Evolutionary conservation across 2,888 invertebrate genomes (phyloP).

Genomic region (Chrysodeixis includens): DNA sequence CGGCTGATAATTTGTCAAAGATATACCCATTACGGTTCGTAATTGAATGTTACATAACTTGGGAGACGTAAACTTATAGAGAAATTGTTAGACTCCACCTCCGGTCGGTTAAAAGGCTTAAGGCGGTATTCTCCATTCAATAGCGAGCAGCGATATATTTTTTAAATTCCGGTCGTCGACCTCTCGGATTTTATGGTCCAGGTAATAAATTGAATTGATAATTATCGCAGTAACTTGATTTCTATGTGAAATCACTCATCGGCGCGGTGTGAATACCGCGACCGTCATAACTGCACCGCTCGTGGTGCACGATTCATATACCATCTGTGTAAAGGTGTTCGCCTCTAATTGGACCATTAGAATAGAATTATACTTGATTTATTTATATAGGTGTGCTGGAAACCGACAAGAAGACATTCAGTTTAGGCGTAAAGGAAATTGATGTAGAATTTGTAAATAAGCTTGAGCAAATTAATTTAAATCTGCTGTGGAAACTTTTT

Average conservation of each 20-base stretch:
- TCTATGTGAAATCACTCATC: slow-evolving; percentile 79
- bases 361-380: slow-evolving; percentile 47
- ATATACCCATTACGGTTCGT: slow-evolving; percentile 73
- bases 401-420: slow-evolving; percentile 47
- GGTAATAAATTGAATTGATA: slow-evolving; percentile 83
- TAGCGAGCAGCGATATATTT: slow-evolving; percentile 73
- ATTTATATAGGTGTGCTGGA: slow-evolving; percentile 64
- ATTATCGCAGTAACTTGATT: slow-evolving; percentile 76
- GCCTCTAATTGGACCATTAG: slow-evolving; percentile 68
- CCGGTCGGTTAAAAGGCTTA: slow-evolving; percentile 78
- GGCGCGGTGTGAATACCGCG: slow-evolving; percentile 72
- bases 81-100: slow-evolving; percentile 81
- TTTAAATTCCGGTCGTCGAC: slow-evolving; percentile 75
- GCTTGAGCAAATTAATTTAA: too few species aligned
- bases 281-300: slow-evolving; percentile 63
- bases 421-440: slow-evolving; percentile 50
- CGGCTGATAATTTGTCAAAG: slow-evolving; percentile 75
- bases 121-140: slow-evolving; percentile 83
- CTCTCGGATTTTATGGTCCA: slow-evolving; percentile 79
- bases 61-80: slow-evolving; percentile 75
- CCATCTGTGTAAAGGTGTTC: slow-evolving; percentile 65
- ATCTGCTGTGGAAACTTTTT: too few species aligned
- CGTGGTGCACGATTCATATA: slow-evolving; percentile 61
- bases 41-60: slow-evolving; percentile 83
- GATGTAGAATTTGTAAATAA: too few species aligned